These are phyloP conservation scores for Mormyrops attenuatus DNA, from an alignment of 2,797 vertebrate genomes.

Conservation along the genomic window DNA sequence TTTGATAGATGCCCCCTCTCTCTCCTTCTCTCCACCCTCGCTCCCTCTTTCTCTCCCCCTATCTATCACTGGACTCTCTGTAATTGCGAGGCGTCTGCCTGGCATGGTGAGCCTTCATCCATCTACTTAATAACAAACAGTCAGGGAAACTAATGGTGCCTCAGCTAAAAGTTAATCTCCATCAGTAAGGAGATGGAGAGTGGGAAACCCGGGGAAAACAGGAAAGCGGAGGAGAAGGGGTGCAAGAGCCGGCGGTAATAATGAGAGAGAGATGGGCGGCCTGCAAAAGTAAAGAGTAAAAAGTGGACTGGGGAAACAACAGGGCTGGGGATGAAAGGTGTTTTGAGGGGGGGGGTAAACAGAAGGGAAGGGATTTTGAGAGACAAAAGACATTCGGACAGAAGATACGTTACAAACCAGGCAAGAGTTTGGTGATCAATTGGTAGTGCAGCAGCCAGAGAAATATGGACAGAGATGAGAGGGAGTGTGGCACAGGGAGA, in stretches of 20 bases:
- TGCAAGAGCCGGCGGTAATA: constrained; percentile 37
- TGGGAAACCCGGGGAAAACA: neutral
- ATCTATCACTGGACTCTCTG: constrained; percentile 70
- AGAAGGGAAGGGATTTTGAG: neutral
- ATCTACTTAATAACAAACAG: constrained; percentile 82
- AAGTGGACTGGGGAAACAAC: constrained; percentile 15
- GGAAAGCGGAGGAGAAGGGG: constrained; percentile 23
- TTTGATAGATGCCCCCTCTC: constrained; percentile 25
- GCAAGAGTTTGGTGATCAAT: neutral
- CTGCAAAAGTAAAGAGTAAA: constrained; percentile 41
- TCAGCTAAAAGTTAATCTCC: constrained; percentile 69
- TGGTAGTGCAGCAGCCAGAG: neutral
- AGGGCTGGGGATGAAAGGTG: neutral
- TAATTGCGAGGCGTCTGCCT: constrained; percentile 71
- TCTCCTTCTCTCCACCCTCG: constrained; percentile 21
- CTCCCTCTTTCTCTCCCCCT: constrained; percentile 50
- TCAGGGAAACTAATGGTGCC: constrained; percentile 72
- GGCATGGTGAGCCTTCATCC: constrained; percentile 71
- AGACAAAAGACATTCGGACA: neutral
- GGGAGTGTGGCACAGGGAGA: constrained; percentile 34
- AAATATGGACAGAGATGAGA: constrained; percentile 28
- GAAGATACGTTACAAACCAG: neutral
- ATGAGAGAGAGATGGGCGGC: constrained; percentile 28
- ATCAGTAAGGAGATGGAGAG: constrained; percentile 56
- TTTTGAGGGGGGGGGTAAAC: neutral